A percentile compares a stretch with the other conserved stretches of the same genome.
phyloP scores from a whole-genome alignment of 2,113 vertebrate genomes.

The Gavia stellata region DNA sequence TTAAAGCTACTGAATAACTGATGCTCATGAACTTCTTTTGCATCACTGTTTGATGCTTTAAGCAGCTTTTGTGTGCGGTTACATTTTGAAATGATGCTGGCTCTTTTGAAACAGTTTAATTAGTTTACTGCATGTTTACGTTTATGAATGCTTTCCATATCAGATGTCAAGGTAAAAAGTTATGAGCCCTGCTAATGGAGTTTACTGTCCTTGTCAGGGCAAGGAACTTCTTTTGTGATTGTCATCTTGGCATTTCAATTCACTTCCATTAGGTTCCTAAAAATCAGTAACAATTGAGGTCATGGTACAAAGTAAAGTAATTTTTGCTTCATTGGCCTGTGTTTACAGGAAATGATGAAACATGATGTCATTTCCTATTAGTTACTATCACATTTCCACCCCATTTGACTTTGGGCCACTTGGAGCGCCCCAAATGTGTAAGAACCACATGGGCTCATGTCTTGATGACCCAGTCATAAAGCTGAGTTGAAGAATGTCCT shows the following conservation, averaged over 20 bases:
- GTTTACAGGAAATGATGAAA: background rate
- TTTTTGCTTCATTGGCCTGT: background rate
- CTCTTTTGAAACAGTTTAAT: background rate
- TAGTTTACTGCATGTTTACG: background rate
- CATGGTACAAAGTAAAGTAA: background rate
- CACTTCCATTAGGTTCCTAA: background rate
- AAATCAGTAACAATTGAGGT: background rate
- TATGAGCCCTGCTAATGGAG: background rate
- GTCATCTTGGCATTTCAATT: background rate
- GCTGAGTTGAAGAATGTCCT: background rate
- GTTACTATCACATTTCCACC: background rate
- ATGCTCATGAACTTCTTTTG: background rate
- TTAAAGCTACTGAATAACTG: background rate
- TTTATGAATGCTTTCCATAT: background rate
- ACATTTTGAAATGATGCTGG: background rate
- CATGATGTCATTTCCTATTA: background rate
- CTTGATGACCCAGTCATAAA: background rate
- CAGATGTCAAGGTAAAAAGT: background rate
- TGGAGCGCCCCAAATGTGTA: background rate
- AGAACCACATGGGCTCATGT: background rate
- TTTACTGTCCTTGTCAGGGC: background rate
- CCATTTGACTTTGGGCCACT: background rate
- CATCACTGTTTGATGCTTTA: background rate
- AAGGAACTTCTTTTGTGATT: background rate
- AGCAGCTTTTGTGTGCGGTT: background rate